Percentiles rank a stretch among this genome's conserved stretches.
phyloP scores from a whole-genome alignment of 2,113 vertebrate genomes.

The Pseudopodoces humilis region DNA sequence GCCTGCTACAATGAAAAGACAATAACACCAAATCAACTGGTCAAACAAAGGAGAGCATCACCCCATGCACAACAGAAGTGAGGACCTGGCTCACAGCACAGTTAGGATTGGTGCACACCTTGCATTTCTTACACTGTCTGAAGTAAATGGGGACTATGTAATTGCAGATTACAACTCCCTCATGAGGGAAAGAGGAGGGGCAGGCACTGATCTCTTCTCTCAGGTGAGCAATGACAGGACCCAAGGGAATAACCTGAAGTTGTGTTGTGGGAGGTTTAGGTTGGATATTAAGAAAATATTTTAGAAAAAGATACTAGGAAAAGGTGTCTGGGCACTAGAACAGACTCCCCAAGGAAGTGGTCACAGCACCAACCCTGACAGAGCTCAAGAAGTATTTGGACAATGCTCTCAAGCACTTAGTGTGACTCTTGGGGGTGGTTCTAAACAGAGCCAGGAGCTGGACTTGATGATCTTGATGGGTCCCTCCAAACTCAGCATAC shows the following conservation, averaged over 20 bases:
- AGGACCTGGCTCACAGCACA: background rate
- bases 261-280: background rate
- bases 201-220: background rate
- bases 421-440: background rate
- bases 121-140: background rate
- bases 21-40: background rate
- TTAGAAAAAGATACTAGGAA: background rate
- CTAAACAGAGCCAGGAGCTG: background rate
- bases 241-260: fast-evolving
- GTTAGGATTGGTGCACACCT: background rate
- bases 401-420: background rate
- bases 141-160: background rate
- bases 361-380: background rate
- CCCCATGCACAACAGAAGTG: background rate
- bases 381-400: background rate
- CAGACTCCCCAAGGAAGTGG: background rate
- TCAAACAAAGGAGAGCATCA: background rate
- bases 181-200: background rate
- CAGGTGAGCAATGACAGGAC: background rate
- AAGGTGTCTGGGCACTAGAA: background rate
- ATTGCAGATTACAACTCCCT: background rate
- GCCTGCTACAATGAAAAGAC: background rate
- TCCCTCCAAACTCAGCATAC: background rate
- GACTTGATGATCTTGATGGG: background rate
- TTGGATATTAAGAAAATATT: background rate